These are phyloP conservation scores for Patiria miniata DNA, from an alignment of 35 echinoderm and acorn worm genomes.

Conservation along the genomic window DNA sequence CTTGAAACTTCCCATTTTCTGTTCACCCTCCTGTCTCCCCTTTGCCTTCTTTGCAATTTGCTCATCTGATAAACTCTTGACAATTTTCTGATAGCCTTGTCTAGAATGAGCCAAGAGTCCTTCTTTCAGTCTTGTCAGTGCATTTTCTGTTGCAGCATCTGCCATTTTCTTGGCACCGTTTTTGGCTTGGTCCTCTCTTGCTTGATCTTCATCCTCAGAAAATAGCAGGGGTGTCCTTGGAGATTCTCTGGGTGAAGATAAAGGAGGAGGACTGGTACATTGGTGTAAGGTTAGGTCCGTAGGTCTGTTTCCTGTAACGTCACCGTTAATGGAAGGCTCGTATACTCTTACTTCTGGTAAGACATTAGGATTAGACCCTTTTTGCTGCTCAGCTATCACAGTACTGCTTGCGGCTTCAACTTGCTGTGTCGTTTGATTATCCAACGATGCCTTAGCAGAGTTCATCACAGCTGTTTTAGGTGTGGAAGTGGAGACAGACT, in stretches of 20 bases:
- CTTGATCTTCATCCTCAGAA: constrained; percentile 45
- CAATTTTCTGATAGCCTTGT: background rate
- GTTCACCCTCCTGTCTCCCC: background rate
- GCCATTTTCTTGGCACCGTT: background rate
- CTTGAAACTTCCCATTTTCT: background rate
- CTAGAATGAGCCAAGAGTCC: constrained; percentile 15
- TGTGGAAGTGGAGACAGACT: background rate
- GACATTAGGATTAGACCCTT: constrained; percentile 25
- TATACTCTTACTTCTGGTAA: constrained; percentile 22
- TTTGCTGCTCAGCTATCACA: background rate
- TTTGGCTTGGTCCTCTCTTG: constrained; percentile 20
- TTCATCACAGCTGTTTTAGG: background rate
- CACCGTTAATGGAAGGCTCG: constrained; percentile 27
- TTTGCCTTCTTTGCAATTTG: background rate
- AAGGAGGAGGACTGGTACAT: background rate
- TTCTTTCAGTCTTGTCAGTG: constrained; percentile 11
- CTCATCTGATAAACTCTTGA: constrained; percentile 14
- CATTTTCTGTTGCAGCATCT: background rate
- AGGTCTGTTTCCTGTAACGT: background rate
- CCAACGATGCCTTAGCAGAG: background rate
- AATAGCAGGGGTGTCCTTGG: constrained; percentile 48
- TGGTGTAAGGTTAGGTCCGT: background rate
- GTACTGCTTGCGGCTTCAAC: background rate
- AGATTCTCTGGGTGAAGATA: constrained; percentile 22
- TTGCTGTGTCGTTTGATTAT: background rate